These are phyloP conservation scores for Corythaeola cristata DNA, from an alignment of 2,113 vertebrate species.

Conservation along the genomic window DNA sequence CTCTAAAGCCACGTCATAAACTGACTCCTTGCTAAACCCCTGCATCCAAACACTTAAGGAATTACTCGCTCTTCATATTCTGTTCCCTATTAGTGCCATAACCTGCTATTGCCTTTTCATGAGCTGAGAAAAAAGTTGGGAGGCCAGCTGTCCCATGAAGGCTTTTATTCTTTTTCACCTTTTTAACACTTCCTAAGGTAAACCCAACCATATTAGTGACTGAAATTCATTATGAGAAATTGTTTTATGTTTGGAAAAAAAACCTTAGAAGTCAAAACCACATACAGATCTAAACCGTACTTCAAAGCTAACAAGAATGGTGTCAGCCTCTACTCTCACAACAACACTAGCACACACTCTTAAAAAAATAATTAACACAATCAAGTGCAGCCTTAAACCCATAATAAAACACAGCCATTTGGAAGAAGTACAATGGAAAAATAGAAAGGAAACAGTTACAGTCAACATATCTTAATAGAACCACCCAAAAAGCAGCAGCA, in stretches of 20 bases:
- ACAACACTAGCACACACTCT: neutral
- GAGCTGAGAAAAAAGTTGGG: neutral
- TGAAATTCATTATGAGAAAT: neutral
- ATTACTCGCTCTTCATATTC: neutral
- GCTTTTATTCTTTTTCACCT: neutral
- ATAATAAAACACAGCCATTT: fast-evolving
- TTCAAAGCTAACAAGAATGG: neutral
- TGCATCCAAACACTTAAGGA: neutral
- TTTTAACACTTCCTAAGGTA: neutral
- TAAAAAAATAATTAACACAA: neutral
- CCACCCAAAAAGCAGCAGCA: neutral
- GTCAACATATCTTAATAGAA: fast-evolving
- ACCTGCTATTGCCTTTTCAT: neutral
- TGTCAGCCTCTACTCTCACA: neutral
- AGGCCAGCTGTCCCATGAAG: neutral
- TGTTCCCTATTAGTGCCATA: neutral
- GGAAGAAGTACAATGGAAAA: neutral
- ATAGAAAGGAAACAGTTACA: neutral
- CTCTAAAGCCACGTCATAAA: fast-evolving
- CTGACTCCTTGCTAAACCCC: neutral
- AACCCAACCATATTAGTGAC: neutral
- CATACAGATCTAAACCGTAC: neutral
- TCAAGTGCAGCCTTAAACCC: neutral
- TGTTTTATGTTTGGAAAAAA: neutral
- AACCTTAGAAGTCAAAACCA: neutral